These are phyloP conservation scores for Meriones psammophilus DNA, from an alignment of 2,797 vertebrate genomes.

Conservation along the genomic window DNA sequence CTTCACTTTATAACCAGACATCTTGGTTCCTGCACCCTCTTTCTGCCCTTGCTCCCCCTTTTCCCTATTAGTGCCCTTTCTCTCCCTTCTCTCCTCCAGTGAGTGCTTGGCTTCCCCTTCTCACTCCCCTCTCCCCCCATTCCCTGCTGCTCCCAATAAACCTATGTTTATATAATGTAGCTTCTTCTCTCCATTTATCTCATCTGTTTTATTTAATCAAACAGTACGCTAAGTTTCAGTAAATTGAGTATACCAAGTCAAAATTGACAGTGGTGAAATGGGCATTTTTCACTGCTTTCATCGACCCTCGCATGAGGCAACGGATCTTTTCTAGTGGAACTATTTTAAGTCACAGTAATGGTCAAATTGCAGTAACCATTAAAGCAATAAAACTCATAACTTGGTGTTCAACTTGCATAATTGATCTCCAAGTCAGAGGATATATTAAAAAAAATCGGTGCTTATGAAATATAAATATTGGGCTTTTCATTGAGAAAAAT, in stretches of 20 bases:
- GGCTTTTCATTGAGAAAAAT: not conserved
- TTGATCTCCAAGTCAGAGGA: not conserved
- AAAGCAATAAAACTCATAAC: slow-evolving; percentile 42
- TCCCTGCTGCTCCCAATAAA: no score
- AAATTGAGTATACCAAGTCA: not conserved
- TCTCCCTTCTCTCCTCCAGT: no score
- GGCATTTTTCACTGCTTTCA: not conserved
- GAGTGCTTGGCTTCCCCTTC: no score
- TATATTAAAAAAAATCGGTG: not conserved
- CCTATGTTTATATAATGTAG: no score
- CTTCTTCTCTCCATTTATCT: no score
- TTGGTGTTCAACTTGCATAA: slow-evolving; percentile 15
- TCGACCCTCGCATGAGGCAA: not conserved
- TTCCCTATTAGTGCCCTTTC: no score
- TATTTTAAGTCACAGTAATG: slow-evolving; percentile 48
- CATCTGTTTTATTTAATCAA: no score
- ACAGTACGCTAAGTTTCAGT: not conserved
- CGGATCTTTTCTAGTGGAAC: not conserved
- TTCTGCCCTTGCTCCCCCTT: no score
- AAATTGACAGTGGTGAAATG: not conserved
- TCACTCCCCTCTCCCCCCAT: no score
- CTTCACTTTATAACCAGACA: no score
- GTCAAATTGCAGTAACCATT: slow-evolving; percentile 9
- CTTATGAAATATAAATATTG: slow-evolving; percentile 37
- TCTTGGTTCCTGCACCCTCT: no score